Conservation (phyloP, 2,113 vertebrate species). For the Coreoperca whiteheadi region DNA sequence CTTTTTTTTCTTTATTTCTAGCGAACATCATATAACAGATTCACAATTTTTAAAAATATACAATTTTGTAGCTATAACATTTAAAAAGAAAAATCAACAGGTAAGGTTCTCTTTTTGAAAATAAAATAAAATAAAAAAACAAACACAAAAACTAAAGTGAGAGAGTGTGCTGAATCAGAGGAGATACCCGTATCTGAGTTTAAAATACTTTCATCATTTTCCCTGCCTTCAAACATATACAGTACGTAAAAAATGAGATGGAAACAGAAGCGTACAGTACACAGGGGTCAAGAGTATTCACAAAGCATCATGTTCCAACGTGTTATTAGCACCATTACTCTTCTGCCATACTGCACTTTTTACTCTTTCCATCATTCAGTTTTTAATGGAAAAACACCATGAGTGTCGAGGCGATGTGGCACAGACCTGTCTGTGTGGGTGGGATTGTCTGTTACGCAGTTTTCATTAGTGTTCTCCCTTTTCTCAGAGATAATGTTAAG, state of each 20-base stretch:
- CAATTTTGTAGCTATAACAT: conserved; percentile 88
- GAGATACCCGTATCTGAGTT: conserved; percentile 88
- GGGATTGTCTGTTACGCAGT: conserved; percentile 78
- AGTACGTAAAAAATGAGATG: conserved; percentile 79
- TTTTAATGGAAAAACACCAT: conserved; percentile 80
- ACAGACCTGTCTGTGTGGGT: conserved; percentile 76
- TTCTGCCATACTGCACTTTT: conserved; percentile 66
- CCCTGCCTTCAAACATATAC: conserved; percentile 83
- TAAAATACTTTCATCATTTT: conserved; percentile 84
- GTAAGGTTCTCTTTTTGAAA: conserved; percentile 71
- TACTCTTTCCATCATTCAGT: conserved; percentile 72
- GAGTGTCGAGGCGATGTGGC: conserved; percentile 72
- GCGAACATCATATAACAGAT: conserved; percentile 87
- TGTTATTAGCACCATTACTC: conserved; percentile 86
- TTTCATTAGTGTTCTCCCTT: conserved; percentile 86
- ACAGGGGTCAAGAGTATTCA: conserved; percentile 81
- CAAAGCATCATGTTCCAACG: conserved; percentile 84
- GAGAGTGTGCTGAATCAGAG: conserved; percentile 86
- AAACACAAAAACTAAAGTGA: conserved; percentile 81
- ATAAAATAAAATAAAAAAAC: conserved; percentile 62
- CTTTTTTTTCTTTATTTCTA: conserved; percentile 86
- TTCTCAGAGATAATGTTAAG: conserved; percentile 83
- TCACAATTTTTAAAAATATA: conserved; percentile 89
- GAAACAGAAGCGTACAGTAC: conserved; percentile 78
- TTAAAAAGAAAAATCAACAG: conserved; percentile 85